phyloP scores from a whole-genome alignment of 2,888 invertebrate genomes.

The Perizoma flavofasciatum region DNA sequence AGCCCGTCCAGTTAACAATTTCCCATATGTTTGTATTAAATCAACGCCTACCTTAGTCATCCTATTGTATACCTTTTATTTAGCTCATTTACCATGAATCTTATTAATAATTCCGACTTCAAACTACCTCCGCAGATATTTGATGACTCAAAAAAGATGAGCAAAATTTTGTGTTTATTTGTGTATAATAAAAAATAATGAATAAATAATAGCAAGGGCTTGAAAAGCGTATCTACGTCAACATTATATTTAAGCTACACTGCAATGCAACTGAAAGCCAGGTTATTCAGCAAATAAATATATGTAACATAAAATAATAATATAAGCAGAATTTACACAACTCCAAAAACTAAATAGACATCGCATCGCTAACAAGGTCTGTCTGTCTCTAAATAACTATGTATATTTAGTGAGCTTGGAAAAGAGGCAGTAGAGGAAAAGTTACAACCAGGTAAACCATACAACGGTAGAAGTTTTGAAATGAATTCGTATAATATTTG shows the following conservation, averaged over 20 bases:
- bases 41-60: constrained; percentile 23
- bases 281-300: constrained; percentile 2
- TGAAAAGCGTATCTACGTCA: too few relatives aligned
- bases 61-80: constrained; percentile 23
- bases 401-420: constrained; percentile 1
- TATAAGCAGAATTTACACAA: constrained; percentile 12
- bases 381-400: constrained; percentile 12
- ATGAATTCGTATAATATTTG: too few relatives aligned
- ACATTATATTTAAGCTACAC: neutral
- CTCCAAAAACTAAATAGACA: constrained; percentile 3
- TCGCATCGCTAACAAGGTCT: constrained; percentile 6
- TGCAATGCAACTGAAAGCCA: constrained; percentile 6
- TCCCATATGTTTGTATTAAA: constrained; percentile 44
- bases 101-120: constrained; percentile 1
- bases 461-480: neutral
- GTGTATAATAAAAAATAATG: too few relatives aligned
- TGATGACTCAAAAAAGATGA: neutral
- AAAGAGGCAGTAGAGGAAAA: constrained; percentile 4
- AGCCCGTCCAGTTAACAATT: constrained; percentile 49
- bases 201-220: too few relatives aligned
- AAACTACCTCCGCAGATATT: neutral
- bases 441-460: constrained; percentile 6
- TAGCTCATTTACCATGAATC: constrained; percentile 18
- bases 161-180: too few relatives aligned
- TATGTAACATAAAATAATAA: too few relatives aligned